A percentile compares a stretch with the other conserved stretches of the same genome.
phyloP scores from a whole-genome alignment of 1,140 invertebrate species.

The Tetranychus cinnabarinus region DNA sequence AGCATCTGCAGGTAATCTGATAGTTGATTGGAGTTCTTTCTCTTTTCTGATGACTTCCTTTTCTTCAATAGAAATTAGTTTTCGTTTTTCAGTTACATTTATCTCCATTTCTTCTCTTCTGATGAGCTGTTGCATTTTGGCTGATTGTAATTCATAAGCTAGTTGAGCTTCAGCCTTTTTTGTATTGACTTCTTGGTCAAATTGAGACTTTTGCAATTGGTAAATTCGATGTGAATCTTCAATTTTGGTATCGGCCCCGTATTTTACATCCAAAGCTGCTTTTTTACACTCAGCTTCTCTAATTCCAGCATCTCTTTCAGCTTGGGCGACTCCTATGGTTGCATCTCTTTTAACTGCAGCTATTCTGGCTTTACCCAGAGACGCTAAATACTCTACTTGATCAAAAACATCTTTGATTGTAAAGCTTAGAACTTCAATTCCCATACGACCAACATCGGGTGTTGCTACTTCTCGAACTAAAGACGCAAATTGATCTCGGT shows the following conservation, averaged over 20 bases:
- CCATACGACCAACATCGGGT: constrained; percentile 89
- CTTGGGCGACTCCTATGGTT: constrained; percentile 83
- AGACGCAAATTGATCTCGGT: constrained; percentile 93
- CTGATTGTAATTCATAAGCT: constrained; percentile 25
- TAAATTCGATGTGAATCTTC: constrained; percentile 87
- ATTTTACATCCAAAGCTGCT: constrained; percentile 57
- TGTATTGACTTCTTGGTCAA: constrained; percentile 86
- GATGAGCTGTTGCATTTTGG: constrained; percentile 26
- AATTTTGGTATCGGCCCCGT: constrained; percentile 78
- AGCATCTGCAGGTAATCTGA: constrained; percentile 25
- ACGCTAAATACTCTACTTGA: constrained; percentile 88
- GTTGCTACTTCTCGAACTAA: constrained; percentile 79
- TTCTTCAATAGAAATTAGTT: constrained; percentile 22
- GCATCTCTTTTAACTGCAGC: constrained; percentile 91
- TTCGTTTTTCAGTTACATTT: constrained; percentile 23
- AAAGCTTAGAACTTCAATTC: constrained; percentile 91
- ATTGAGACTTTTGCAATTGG: constrained; percentile 89
- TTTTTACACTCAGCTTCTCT: constrained; percentile 85
- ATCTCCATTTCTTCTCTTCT: constrained; percentile 27
- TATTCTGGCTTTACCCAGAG: constrained; percentile 79
- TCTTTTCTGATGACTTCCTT: constrained; percentile 18
- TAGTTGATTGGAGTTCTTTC: constrained; percentile 23
- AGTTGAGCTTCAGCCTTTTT: constrained; percentile 34
- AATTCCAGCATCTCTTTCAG: constrained; percentile 52
- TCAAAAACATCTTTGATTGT: constrained; percentile 91